Evolutionary conservation across 2,888 invertebrate genomes (phyloP), one percentile per base, ranked within the genome.

Genomic region (Adineta ricciae): DNA sequence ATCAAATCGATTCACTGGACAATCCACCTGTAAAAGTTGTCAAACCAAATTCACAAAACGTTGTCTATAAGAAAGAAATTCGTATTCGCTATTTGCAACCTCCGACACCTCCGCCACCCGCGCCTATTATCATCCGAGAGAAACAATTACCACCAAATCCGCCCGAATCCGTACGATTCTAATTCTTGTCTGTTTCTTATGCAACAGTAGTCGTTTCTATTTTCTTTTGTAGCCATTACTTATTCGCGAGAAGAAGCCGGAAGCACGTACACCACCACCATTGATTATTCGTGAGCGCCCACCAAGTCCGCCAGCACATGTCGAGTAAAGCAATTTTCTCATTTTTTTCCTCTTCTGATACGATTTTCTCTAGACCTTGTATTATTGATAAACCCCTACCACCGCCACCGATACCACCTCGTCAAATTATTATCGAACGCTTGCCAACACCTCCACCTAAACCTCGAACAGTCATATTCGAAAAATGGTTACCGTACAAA

Each of bases 401-500:
- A 78, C 41, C 78, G n/a, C 41, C 41, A 11, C 78, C 78, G n/a
- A 38, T 24, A 9, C 78, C 38, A n/a, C 78, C 78, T 24, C 78
- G 78, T 41, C 78, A 78, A 78, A 41, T 78, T 78, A 78, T 78
- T 14, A 78, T 78, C 5, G 78, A 78, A 41, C 78, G 78, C 41
- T 41, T 78, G 41, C 78, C 78, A 78, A 78, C 78, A 3, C 78
- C 78, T 41, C 78, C 78, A 41, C 78, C 78, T 24, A 78, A 78
- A 78, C 78, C 78, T 41, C 38, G 78, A 24, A 78, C 78, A 41
- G 78, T 78, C 14, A 41, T 78, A 41, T 78, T 78, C n/a, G 78
- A 78, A 78, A 78, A 78, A 41, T 78, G 78, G 78, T 78, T 78
- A 78, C 78, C 78, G 11, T 78, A 78, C n/a, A 78, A 78, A 41